Evolutionary conservation across 1,140 invertebrate species (phyloP), one percentile per base, ranked within the genome.

Genomic region (Drosophila ercepeae): DNA sequence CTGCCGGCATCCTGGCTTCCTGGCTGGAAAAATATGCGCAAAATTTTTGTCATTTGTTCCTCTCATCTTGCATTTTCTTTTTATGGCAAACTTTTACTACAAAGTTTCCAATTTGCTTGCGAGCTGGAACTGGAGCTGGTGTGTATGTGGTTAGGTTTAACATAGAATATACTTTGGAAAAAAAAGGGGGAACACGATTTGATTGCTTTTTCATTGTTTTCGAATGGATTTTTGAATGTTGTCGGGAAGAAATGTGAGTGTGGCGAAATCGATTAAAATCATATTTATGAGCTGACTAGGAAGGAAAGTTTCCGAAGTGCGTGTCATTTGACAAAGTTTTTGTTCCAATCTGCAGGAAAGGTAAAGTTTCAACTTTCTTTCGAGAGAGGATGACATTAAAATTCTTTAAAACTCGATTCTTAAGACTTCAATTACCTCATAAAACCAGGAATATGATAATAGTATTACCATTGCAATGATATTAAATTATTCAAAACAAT

Each of bases 171-270:
- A 41, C 42, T 49, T 16, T n/a, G 16, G 11, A 48, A 60, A 64
- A 63, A 49, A 44, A 45, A 49, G 41, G 41, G 41, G 55, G 29
- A 48, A 48, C 55, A 39, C 42, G 61, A 81, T 77, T 69, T 81
- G 81, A 86, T 86, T 86, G 81, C 81, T 88, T 86, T 88, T 86
- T 88, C 81, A 88, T 86, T 86, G 82, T 86, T 88, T 84, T 88
- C 73, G 67, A 86, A 88, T 88, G 73, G 72, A 46, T 76, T 60
- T 70, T 77, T 72, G 65, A 59, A 70, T 42, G 52, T 50, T 41
- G 36, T 14, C 48, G 67, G 19, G 50, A 44, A 9, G 42, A 64
- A 50, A 61, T 55, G 68, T 45, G 59, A 39, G 46, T 71, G 78
- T 77, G 76, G 52, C 53, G 65, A 75, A 86, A 84, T 84, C 79